Base-by-base conservation (phyloP, 2,113 vertebrate species). In the Cynoglossus semilaevis region DNA sequence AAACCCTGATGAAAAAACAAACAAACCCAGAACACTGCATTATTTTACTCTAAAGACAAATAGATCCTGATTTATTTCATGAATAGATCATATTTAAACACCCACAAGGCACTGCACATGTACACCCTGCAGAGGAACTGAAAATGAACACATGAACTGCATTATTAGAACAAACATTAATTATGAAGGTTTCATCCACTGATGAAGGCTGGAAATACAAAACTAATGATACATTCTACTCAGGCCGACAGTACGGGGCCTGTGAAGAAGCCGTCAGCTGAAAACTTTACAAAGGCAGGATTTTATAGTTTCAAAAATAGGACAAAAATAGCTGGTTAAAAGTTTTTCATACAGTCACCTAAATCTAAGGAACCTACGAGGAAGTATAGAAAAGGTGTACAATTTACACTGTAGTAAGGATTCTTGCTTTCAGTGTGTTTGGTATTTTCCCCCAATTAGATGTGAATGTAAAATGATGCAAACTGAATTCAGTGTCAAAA, bases 31-130 rank as follows among this genome's bases (percentile, higher is more conserved):
- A 76, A 73, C 46, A 42, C 42, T 45, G 47, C 22, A 67, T 59
- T 62, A 53, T 18, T 47, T 52, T 42, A 47, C 22, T 29, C 22
- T 29, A 29, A 29, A 29, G 22, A 29, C 22, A 29, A 29, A 29
- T n/a, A n/a, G n/a, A 29, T 56, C 59, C 72, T 63, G 63, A 70
- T 69, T 60, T 47, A 22, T 40, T 15, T 42, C 8, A 57, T 38
- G 8, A 29, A 65, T 1, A 15, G 44, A 41, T 49, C n/a, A 63
- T 5, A 34, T 61, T 51, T 49, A 8, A 60, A 55, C 11, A 48
- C 41, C 38, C 9, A 11, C 53, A 84, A 80, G 72, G 79, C 80
- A 85, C 79, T 67, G 65, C 47, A 45, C 76, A 52, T 36, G 42
- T 76, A 29, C 22, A 29, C 22, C 71, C 67, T 70, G 76, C 78